Evolutionary conservation across 1,140 invertebrate genomes (phyloP), one percentile per base, ranked within the genome.

Genomic region (Mycetomoellerius zeteki): DNA sequence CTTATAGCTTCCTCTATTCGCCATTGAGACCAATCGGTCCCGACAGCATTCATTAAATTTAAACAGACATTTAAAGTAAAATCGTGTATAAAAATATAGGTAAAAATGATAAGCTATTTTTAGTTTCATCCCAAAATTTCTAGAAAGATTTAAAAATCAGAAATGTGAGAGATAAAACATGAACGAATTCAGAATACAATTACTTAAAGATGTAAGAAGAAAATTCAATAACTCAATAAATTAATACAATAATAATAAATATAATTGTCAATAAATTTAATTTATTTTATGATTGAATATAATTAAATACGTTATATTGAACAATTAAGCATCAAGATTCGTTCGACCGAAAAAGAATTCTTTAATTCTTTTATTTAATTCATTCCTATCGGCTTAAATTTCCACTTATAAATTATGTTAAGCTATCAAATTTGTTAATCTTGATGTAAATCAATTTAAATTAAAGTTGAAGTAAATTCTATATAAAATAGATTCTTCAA

Each of bases 1-100:
- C 60, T 85, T 65, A 76, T 37, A 19, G 30, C n/a, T 85, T 85
- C 58, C 24, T 65, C 14, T 52, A 65, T 52, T 43, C 43, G 27
- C 10, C 14, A 3, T 78, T 43, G 62, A 1, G 7, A 71, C 16
- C 52, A 47, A 71, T 21, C 16, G 33, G 30, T 27, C 14, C n/a
- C 14, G 14, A 43, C 24, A 12, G 21, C 62, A 21, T 58, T 84
- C 27, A 27, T 16, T 33, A 50, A 47, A 50, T 72, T 82, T n/a
- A 58, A 72, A 12, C 16, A 69, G 37, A 19, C 21, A 21, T 27
- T 54, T n/a, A 33, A 14, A 21, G 37, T 43, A 4, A 24, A 33
- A 24, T 43, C 19, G 5, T 30, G 14, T 14, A n/a, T 52, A 3
- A 21, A 21, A 64, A 4, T 50, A 54, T 24, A 16, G 7, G 21